Base-by-base conservation (phyloP, 2,113 vertebrate genomes). In the Pluvialis apricaria region DNA sequence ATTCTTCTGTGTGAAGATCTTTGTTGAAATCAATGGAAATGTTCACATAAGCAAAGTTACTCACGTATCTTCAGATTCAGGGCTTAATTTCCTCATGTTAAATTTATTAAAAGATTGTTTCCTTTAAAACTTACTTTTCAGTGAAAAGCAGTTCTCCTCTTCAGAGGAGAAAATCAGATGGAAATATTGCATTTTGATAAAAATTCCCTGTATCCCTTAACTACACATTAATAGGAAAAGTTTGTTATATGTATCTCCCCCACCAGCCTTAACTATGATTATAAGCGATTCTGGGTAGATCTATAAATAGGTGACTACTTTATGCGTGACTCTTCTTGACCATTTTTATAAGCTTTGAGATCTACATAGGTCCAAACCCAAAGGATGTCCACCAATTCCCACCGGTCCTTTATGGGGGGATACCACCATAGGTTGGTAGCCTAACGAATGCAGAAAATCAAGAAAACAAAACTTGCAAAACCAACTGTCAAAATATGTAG, bases 1-100 rank as follows among this genome's bases (percentile, higher is more conserved):
- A 93, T 82, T 91, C 87, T 95, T 34, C 66, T 66, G 62, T 15
- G 36, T 70, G 87, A 88, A 86, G 62, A 86, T 77, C 75, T 95
- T 28, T 80, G 66, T 4, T 36, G 71, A 70, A 96, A 91, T 69
- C 75, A 60, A 13, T 29, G n/a, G 42, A 92, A 95, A 86, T 52
- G 32, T 94, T 95, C 55, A 1, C 64, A 73, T 49, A 58, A 79
- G 44, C 66, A 60, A 26, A 81, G 55, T 36, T 70, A 36, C 14
- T 77, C 77, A 6, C 14, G 1, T 4, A 19, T 73, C 86, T 95
- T 69, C 55, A 40, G 76, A 70, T 73, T 62, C 60, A 38, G 60
- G n/a, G 51, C 29, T 90, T 83, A 31, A 54, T 68, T 91, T 92
- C 47, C 64, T 92, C 5, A 0, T 34, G n/a, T 15, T 82, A 61